Percentiles rank a stretch among this genome's conserved stretches.
Evolutionary conservation across 2,888 invertebrate species (phyloP).

Genomic region (Crossocerus cetratus): DNA sequence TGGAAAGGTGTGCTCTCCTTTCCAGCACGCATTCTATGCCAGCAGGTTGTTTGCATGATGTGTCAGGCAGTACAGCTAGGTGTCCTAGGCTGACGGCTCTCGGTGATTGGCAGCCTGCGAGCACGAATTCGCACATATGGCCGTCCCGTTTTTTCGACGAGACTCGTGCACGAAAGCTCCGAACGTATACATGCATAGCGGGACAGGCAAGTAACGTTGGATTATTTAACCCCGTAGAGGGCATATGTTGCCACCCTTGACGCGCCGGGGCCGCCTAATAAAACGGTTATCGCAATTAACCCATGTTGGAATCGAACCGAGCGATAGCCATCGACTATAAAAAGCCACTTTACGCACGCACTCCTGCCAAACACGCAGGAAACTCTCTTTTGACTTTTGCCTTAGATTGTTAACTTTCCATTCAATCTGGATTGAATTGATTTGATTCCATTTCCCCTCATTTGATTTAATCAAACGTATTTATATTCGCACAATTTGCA

Average conservation of each 20-base stretch:
- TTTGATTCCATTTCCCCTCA: no score
- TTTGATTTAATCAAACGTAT: no score
- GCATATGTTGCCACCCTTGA: slow-evolving; percentile 51
- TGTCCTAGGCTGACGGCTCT: background rate
- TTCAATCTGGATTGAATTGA: no score
- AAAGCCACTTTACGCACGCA: slow-evolving; percentile 43
- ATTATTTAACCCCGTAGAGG: slow-evolving; percentile 60
- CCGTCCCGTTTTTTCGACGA: slow-evolving; percentile 49
- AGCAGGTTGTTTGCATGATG: background rate
- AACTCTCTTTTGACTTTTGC: no score
- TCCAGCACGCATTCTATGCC: background rate
- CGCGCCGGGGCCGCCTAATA: slow-evolving; percentile 4
- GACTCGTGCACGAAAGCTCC: slow-evolving; percentile 58
- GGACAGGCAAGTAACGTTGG: slow-evolving; percentile 37
- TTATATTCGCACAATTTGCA: no score
- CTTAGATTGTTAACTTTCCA: no score
- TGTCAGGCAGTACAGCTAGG: no score
- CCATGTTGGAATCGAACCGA: slow-evolving; percentile 48
- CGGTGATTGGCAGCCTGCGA: background rate
- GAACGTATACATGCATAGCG: slow-evolving; percentile 40
- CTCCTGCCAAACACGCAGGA: background rate
- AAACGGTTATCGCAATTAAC: slow-evolving; percentile 68
- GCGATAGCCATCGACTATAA: slow-evolving; percentile 51
- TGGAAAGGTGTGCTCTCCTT: background rate
- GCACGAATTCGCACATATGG: slow-evolving; percentile 62